These are phyloP conservation scores for Melierax canorus DNA, from an alignment of 2,113 vertebrate species.

Conservation along the genomic window DNA sequence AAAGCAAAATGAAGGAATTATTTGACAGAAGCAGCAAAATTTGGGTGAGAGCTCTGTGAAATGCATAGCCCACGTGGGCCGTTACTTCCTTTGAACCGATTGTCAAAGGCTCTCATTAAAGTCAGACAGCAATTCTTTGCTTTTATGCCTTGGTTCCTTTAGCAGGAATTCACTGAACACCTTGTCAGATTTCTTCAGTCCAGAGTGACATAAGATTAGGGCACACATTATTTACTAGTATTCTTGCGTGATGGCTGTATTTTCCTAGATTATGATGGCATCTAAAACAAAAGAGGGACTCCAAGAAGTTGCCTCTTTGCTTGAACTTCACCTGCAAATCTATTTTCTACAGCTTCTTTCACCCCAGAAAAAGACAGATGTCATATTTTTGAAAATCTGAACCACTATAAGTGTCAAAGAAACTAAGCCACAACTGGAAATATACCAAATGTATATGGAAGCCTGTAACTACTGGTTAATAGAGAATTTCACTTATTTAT, in stretches of 20 bases:
- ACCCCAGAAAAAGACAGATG: neutral
- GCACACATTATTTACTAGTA: neutral
- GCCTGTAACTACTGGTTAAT: neutral
- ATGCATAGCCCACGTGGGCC: neutral
- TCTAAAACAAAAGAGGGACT: neutral
- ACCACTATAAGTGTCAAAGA: neutral
- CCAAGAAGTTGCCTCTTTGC: neutral
- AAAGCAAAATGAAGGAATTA: neutral
- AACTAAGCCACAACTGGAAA: neutral
- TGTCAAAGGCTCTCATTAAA: neutral
- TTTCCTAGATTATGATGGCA: neutral
- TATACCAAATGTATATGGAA: neutral
- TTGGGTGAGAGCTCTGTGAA: neutral
- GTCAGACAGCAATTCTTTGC: neutral
- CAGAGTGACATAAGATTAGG: neutral
- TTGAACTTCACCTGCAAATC: neutral
- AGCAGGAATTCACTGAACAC: neutral
- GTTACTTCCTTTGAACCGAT: neutral
- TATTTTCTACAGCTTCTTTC: neutral
- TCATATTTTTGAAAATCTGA: neutral
- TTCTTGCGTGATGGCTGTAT: neutral
- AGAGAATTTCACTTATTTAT: neutral
- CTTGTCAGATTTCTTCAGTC: neutral
- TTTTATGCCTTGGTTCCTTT: neutral
- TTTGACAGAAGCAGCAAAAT: neutral